Evolutionary conservation across 2,888 invertebrate genomes (phyloP).

Genomic region (Yponomeuta cagnagella): DNA sequence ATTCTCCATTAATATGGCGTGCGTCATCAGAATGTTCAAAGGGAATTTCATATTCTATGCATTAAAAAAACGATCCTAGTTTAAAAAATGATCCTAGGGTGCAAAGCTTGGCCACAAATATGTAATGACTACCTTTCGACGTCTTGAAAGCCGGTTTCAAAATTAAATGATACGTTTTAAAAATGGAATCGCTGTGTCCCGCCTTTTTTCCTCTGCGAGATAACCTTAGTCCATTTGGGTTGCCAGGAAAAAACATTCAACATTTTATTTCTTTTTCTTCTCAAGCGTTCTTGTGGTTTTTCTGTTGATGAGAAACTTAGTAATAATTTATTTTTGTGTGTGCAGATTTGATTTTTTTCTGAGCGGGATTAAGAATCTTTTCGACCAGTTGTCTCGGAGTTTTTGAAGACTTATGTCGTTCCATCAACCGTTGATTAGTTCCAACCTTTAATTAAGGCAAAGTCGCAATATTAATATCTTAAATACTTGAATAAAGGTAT

Average conservation of each 20-base stretch:
- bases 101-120: slow-evolving; percentile 66
- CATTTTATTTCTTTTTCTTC: slow-evolving; percentile 64
- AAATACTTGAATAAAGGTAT: slow-evolving; percentile 55
- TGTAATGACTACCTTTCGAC: slow-evolving; percentile 75
- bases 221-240: slow-evolving; percentile 72
- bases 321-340: slow-evolving; percentile 56
- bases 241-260: slow-evolving; percentile 61
- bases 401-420: slow-evolving; percentile 42
- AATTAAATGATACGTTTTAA: slow-evolving; percentile 76
- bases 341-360: neutral
- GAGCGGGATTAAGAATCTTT: neutral
- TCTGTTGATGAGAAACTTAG: slow-evolving; percentile 61
- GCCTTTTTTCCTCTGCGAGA: slow-evolving; percentile 73
- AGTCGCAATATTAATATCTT: slow-evolving; percentile 59
- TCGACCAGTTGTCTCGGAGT: slow-evolving; percentile 34
- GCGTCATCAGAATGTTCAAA: neutral
- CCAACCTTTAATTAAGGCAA: slow-evolving; percentile 53
- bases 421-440: slow-evolving; percentile 56
- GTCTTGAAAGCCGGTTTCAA: slow-evolving; percentile 73
- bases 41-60: slow-evolving; percentile 17
- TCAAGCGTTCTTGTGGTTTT: slow-evolving; percentile 73
- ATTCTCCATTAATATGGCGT: neutral
- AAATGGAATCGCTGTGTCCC: slow-evolving; percentile 74
- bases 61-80: slow-evolving; percentile 50
- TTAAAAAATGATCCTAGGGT: slow-evolving; percentile 32